Conservation (phyloP, 2,888 invertebrate genomes). For the Nycteola revayana region DNA sequence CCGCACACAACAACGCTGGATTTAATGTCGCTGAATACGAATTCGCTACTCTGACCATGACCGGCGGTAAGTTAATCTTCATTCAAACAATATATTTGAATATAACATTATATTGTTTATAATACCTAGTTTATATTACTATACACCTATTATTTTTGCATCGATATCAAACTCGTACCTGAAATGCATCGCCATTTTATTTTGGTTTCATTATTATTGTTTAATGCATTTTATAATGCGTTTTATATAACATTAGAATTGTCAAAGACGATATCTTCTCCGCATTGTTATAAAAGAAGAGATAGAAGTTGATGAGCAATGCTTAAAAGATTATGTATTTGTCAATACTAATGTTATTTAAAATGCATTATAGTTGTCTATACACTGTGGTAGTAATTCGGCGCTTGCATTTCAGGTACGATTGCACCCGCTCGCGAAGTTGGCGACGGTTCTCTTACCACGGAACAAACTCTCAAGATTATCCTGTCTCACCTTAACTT, state of each 20-base stretch:
- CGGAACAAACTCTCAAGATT: conserved; percentile 92
- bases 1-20: conserved; percentile 97
- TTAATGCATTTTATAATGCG: too few species aligned
- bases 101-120: too few species aligned
- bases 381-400: conserved; percentile 15
- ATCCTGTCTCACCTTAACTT: conserved; percentile 95
- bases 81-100: too few species aligned
- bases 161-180: conserved; percentile 50
- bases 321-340: too few species aligned
- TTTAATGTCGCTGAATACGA: conserved; percentile 97
- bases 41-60: conserved; percentile 96
- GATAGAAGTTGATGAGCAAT: too few species aligned
- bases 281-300: too few species aligned
- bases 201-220: conserved; percentile 7
- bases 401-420: conserved; percentile 92
- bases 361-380: not conserved
- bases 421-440: conserved; percentile 93
- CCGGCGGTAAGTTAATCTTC: conserved; percentile 91
- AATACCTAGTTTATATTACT: too few species aligned
- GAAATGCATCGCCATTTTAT: conserved; percentile 73
- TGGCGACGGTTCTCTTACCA: conserved; percentile 84
- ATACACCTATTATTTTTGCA: not conserved
- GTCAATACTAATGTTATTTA: too few species aligned
- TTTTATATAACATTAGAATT: too few species aligned
- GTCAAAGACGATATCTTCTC: too few species aligned